Conservation (phyloP, 2,113 vertebrate genomes). For the Microcebus jonahi region DNA sequence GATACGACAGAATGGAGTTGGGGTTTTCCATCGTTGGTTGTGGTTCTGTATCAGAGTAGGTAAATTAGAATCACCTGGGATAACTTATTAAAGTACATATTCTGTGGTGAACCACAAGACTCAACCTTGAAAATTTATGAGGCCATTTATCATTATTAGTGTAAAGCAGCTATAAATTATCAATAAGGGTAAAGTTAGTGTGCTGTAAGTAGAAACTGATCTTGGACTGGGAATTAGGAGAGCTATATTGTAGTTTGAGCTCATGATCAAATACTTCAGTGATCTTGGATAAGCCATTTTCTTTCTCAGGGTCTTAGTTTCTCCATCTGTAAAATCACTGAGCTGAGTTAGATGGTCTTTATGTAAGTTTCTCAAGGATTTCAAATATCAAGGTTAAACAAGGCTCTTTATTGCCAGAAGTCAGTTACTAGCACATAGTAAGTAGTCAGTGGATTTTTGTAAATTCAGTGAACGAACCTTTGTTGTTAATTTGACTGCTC, state of each 20-base stretch:
- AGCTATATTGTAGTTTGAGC: background rate
- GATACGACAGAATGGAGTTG: background rate
- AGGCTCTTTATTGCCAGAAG: background rate
- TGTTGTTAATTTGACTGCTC: background rate
- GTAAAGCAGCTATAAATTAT: background rate
- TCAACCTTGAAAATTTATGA: background rate
- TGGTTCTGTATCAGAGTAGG: background rate
- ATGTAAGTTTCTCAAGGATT: too few relatives aligned
- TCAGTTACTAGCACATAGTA: background rate
- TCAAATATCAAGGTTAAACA: background rate
- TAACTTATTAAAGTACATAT: slow-evolving; percentile 15
- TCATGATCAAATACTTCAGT: background rate
- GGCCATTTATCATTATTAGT: background rate
- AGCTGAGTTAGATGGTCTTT: background rate
- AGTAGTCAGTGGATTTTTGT: background rate
- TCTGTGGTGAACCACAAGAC: background rate
- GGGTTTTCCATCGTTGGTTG: background rate
- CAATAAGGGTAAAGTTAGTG: background rate
- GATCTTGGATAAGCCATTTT: background rate
- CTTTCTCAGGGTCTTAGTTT: slow-evolving; percentile 24
- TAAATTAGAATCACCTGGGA: background rate
- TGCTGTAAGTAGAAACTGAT: background rate
- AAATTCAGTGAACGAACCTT: background rate
- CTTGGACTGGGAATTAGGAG: background rate
- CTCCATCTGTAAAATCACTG: background rate